phyloP scores from a whole-genome alignment of 1,140 invertebrate species.

The Varroa destructor region DNA sequence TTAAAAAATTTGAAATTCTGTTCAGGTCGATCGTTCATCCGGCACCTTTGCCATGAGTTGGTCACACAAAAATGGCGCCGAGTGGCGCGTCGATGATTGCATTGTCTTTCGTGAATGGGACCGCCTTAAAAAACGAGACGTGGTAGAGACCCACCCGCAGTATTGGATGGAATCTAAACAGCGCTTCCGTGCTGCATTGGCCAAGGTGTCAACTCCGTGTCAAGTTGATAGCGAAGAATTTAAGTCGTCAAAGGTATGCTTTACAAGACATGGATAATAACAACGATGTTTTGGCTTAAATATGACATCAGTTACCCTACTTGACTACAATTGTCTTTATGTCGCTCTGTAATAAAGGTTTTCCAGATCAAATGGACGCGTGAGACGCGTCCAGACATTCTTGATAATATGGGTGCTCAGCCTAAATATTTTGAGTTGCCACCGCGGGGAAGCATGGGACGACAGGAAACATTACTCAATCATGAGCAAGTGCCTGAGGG shows the following conservation, averaged over 20 bases:
- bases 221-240: not conserved
- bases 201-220: constrained; percentile 1
- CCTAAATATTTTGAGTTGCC: constrained; percentile 13
- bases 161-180: constrained; percentile 27
- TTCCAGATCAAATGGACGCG: constrained; percentile 26
- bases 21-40: not conserved
- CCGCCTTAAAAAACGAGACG: constrained; percentile 1
- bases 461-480: not conserved
- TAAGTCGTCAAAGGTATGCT: constrained; percentile 16
- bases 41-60: constrained; percentile 25
- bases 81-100: constrained; percentile 18
- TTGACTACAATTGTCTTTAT: too few relatives aligned
- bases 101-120: constrained; percentile 22
- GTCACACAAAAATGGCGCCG: constrained; percentile 23
- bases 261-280: too few relatives aligned
- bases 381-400: constrained; percentile 10
- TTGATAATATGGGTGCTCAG: not conserved
- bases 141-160: constrained; percentile 2
- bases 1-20: not conserved
- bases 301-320: too few relatives aligned
- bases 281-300: too few relatives aligned
- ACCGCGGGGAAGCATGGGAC: not conserved
- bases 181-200: constrained; percentile 12
- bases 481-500: not conserved
- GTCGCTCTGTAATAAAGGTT: not conserved